A percentile compares a stretch with the other conserved stretches of the same genome.
These are phyloP conservation scores for Myotis daubentonii DNA, from an alignment of 2,797 vertebrate species.

Conservation along the genomic window DNA sequence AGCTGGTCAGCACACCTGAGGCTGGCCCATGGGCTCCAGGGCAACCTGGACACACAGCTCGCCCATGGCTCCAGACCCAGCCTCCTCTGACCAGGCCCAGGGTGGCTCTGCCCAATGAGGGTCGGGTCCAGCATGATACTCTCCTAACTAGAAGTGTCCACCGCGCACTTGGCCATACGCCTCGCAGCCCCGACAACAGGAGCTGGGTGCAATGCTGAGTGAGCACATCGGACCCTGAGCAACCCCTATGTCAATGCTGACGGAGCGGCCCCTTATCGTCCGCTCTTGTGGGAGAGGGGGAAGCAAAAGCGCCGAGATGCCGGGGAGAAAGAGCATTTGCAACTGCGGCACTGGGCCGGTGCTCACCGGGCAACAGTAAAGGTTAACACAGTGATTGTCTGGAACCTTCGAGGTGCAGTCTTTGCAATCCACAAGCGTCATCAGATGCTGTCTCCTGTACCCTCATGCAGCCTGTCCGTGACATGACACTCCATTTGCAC, in stretches of 20 bases:
- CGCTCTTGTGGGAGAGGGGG: background rate
- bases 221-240: conserved; percentile 44
- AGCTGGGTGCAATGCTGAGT: conserved; percentile 41
- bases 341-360: rapidly evolving
- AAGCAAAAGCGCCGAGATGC: background rate
- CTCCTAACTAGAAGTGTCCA: conserved; percentile 28
- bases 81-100: background rate
- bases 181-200: conserved; percentile 49
- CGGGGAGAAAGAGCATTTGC: background rate
- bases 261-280: background rate
- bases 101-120: background rate
- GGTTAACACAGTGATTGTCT: background rate
- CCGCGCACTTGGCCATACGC: background rate
- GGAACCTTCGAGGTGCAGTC: background rate
- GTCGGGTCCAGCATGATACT: background rate
- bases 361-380: background rate
- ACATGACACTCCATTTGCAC: background rate
- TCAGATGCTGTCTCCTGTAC: background rate
- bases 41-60: background rate
- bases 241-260: conserved; percentile 47
- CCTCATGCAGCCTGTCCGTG: background rate
- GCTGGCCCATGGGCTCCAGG: background rate
- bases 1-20: no score
- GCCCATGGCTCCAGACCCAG: background rate
- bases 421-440: background rate